phyloP scores from a whole-genome alignment of 2,113 vertebrate genomes.

The Catharus bicknelli region DNA sequence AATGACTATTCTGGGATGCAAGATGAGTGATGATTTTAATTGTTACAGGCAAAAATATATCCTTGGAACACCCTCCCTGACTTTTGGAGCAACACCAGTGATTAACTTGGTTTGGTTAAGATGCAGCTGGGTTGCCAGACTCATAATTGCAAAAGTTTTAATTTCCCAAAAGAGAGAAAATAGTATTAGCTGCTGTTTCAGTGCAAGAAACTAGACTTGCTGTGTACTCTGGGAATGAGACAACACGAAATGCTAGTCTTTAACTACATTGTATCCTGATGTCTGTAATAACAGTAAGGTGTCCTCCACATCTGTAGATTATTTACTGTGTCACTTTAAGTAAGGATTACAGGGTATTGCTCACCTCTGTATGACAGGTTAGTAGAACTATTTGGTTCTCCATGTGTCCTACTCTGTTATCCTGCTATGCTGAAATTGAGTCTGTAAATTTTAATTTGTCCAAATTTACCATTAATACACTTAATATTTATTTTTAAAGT shows the following conservation, averaged over 20 bases:
- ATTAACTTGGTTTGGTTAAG: not conserved
- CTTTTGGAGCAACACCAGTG: not conserved
- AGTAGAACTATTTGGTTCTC: not conserved
- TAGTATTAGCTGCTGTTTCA: not conserved
- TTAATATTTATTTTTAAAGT: not conserved
- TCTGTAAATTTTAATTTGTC: not conserved
- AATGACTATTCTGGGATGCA: not conserved
- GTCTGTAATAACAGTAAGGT: not conserved
- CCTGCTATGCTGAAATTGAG: not conserved
- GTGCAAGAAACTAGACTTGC: not conserved
- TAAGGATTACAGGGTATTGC: not conserved
- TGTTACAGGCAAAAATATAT: not conserved
- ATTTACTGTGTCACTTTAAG: not conserved
- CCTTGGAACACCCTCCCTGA: not conserved
- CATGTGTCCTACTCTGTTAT: rapidly evolving
- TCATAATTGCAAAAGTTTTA: not conserved
- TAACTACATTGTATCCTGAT: not conserved
- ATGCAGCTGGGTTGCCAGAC: not conserved
- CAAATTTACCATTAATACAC: not conserved
- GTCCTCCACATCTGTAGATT: not conserved
- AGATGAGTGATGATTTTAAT: not conserved
- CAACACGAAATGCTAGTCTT: not conserved
- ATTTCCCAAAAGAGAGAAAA: conserved; percentile 10
- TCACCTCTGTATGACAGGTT: not conserved
- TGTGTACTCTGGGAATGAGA: not conserved